These are phyloP conservation scores for Xestia ashworthii DNA, from an alignment of 2,888 invertebrate species.

Conservation along the genomic window DNA sequence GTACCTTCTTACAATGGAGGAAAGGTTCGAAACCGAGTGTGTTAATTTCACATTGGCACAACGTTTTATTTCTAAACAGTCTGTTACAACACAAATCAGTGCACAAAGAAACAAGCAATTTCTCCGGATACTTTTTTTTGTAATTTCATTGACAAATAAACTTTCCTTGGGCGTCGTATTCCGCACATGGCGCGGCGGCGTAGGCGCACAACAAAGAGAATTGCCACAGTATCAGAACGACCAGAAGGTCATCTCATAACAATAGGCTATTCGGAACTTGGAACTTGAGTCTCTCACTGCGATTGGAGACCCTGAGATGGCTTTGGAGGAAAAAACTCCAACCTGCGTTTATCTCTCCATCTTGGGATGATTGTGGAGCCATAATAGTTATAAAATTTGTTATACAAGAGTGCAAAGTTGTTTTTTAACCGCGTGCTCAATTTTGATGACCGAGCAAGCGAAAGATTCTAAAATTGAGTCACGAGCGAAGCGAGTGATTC, in stretches of 20 bases:
- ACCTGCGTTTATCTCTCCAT: not conserved
- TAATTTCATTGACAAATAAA: constrained; percentile 63
- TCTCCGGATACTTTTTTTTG: constrained; percentile 61
- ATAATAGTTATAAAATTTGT: too few relatives aligned
- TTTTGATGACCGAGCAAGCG: too few relatives aligned
- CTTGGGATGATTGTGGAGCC: not conserved
- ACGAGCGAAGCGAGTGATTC: too few relatives aligned
- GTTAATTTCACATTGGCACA: not conserved
- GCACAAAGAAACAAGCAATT: constrained; percentile 43
- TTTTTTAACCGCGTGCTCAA: too few relatives aligned
- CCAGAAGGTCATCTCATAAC: constrained; percentile 47
- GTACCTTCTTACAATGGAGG: not conserved
- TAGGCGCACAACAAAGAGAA: constrained; percentile 53
- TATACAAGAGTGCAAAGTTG: too few relatives aligned
- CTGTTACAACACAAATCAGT: constrained; percentile 44
- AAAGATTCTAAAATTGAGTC: too few relatives aligned
- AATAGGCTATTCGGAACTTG: constrained; percentile 22
- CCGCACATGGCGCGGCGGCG: constrained; percentile 57
- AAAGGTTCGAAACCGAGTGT: not conserved
- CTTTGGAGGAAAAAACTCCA: not conserved
- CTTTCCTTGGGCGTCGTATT: constrained; percentile 68
- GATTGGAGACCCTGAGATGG: not conserved
- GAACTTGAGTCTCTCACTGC: not conserved
- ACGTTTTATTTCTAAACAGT: constrained; percentile 28
- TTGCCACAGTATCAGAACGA: not conserved